These are phyloP conservation scores for Gadopsis bispinosus DNA, from an alignment of 2,797 vertebrate genomes.

Conservation along the genomic window DNA sequence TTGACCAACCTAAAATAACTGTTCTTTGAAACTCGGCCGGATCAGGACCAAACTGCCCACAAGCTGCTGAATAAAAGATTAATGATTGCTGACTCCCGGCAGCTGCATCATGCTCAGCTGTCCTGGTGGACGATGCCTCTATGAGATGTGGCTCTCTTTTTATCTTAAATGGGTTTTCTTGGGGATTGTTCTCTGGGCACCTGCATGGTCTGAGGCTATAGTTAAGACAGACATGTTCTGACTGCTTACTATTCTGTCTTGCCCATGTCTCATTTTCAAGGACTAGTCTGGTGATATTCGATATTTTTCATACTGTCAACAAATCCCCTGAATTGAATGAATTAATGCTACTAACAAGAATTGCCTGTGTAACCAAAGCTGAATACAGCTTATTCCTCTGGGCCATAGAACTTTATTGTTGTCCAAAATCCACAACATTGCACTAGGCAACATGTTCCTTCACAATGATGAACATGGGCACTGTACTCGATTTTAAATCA, in stretches of 20 bases:
- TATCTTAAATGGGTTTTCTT: neutral
- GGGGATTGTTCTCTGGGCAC: neutral
- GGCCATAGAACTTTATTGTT: neutral
- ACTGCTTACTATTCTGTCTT: neutral
- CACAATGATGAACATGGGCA: neutral
- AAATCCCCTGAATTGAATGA: neutral
- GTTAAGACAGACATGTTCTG: neutral
- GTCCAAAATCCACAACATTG: neutral
- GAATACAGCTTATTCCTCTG: neutral
- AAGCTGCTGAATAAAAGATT: conserved; percentile 46
- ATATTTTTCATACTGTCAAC: neutral
- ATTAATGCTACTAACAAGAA: neutral
- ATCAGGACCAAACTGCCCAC: conserved; percentile 31
- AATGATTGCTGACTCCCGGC: conserved; percentile 33
- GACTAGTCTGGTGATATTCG: neutral
- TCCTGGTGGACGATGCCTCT: conserved; percentile 6
- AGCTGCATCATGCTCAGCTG: conserved; percentile 3
- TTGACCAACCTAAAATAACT: conserved; percentile 31
- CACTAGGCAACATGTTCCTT: neutral
- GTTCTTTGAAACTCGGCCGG: conserved; percentile 16
- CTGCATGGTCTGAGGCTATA: neutral
- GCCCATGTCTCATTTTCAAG: neutral
- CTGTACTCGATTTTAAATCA: neutral
- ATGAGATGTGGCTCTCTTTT: neutral
- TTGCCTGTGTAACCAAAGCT: neutral